Conservation (phyloP, 2,797 vertebrate species). For the Phrynocephalus guinanensis region DNA sequence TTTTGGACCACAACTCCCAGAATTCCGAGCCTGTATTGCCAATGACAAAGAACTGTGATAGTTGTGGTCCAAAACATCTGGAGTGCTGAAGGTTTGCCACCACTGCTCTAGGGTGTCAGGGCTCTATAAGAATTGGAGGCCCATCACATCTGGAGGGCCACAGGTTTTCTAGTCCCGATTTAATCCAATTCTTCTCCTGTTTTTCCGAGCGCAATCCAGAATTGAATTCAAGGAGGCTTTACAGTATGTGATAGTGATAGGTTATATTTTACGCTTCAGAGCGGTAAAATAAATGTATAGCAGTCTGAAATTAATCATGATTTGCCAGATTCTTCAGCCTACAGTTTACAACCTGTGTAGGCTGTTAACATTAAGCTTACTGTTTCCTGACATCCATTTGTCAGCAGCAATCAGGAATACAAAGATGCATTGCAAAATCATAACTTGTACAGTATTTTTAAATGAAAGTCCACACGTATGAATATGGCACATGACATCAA, state of each 20-base stretch:
- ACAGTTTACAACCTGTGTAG: neutral
- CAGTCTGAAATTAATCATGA: neutral
- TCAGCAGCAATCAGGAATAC: neutral
- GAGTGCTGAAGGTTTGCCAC: too few relatives aligned
- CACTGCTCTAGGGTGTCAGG: too few relatives aligned
- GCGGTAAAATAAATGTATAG: neutral
- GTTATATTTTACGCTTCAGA: neutral
- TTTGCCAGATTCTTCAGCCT: neutral
- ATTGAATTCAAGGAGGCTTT: conserved; percentile 41
- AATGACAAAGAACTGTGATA: too few relatives aligned
- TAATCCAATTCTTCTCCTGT: conserved; percentile 10
- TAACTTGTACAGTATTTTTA: neutral
- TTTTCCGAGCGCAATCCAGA: neutral
- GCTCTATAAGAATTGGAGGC: too few relatives aligned
- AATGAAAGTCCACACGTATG: neutral
- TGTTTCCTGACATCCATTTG: neutral
- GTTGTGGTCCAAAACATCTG: too few relatives aligned
- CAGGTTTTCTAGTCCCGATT: conserved; percentile 30
- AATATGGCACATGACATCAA: neutral
- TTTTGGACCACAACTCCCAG: too few relatives aligned
- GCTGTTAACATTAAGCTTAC: neutral
- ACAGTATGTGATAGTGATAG: neutral
- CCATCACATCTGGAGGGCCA: conserved; percentile 11
- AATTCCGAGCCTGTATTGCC: too few relatives aligned
- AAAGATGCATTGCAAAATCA: neutral